Evolutionary conservation across 2,797 vertebrate species (phyloP).

Genomic region (Emydoidea blandingii): DNA sequence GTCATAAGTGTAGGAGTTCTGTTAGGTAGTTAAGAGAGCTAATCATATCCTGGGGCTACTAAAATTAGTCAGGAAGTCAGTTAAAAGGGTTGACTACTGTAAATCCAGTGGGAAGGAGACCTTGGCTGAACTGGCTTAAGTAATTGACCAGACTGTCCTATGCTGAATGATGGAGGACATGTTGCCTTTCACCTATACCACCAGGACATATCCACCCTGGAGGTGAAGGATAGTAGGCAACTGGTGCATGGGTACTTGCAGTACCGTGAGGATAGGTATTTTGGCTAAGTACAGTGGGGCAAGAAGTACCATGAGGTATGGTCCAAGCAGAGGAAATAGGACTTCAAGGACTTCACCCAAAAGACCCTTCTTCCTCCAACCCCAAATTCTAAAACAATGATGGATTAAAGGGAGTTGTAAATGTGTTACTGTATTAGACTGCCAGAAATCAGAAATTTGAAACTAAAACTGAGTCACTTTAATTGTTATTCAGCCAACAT

Average conservation of each 20-base stretch:
- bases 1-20: background rate
- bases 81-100: background rate
- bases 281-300: background rate
- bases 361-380: background rate
- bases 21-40: background rate
- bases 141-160: background rate
- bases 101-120: background rate
- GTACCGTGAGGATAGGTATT: background rate
- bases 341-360: background rate
- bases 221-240: background rate
- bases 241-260: background rate
- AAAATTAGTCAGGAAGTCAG: background rate
- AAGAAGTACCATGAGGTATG: background rate
- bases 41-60: background rate
- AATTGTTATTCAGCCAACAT: rapidly evolving
- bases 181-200: conserved; percentile 1
- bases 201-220: background rate
- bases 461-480: background rate
- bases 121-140: background rate
- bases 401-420: background rate
- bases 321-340: background rate
- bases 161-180: conserved; percentile 34
- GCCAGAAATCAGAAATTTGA: background rate
- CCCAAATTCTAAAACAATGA: background rate
- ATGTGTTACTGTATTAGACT: background rate